Percentiles rank a stretch among this genome's conserved stretches.
phyloP scores from a whole-genome alignment of 2,888 invertebrate genomes.

The Eubasilissa splendida region DNA sequence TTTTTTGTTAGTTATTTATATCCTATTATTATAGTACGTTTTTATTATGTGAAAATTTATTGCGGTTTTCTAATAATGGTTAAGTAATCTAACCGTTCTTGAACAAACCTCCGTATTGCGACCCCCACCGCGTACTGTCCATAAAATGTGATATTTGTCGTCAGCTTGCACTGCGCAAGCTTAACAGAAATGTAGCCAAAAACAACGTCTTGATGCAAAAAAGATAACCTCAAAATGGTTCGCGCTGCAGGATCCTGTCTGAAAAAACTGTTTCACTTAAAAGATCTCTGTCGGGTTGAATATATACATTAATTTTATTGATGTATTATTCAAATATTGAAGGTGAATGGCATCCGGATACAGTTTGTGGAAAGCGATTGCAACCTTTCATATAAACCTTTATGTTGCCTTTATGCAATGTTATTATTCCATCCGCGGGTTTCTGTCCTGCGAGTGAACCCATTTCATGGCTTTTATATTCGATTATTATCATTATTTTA shows the following conservation, averaged over 20 bases:
- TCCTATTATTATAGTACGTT: too few relatives aligned
- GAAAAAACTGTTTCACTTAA: constrained; percentile 15
- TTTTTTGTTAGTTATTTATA: too few relatives aligned
- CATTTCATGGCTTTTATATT: constrained; percentile 49
- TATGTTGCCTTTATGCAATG: background rate
- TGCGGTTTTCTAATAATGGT: too few relatives aligned
- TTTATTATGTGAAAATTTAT: too few relatives aligned
- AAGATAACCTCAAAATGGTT: background rate
- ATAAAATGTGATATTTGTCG: too few relatives aligned
- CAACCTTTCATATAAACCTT: background rate
- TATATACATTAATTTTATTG: constrained; percentile 35
- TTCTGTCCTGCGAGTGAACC: background rate
- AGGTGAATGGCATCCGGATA: constrained; percentile 13
- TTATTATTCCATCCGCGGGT: too few relatives aligned
- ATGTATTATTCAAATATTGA: constrained; percentile 24
- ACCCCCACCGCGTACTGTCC: too few relatives aligned
- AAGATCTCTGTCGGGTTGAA: constrained; percentile 13
- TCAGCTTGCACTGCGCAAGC: too few relatives aligned
- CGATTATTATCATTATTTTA: constrained; percentile 56
- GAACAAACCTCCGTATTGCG: too few relatives aligned
- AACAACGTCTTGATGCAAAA: too few relatives aligned
- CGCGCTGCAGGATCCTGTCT: background rate
- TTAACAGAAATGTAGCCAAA: too few relatives aligned
- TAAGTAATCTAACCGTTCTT: too few relatives aligned
- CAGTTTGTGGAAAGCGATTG: background rate